phyloP scores from a whole-genome alignment of 2,888 invertebrate species.

The Heteromyza rotundicornis region DNA sequence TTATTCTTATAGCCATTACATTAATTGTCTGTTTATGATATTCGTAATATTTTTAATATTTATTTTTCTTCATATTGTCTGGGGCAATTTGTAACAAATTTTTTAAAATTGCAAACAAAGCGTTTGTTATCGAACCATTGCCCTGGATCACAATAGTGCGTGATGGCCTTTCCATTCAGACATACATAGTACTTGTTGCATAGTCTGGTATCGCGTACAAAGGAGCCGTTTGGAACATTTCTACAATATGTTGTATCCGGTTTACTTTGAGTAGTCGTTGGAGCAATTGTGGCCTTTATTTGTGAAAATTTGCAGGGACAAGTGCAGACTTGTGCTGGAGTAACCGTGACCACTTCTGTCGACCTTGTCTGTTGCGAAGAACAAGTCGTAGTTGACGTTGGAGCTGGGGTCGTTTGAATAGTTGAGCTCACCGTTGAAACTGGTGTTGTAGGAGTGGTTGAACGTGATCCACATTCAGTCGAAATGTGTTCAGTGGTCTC shows the following conservation, averaged over 20 bases:
- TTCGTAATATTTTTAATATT: too few species aligned
- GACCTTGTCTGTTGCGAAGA: too few species aligned
- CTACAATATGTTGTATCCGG: not conserved
- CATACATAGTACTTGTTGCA: conserved; percentile 10
- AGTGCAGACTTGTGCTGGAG: too few species aligned
- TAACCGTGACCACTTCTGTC: too few species aligned
- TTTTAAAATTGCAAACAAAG: conserved; percentile 1
- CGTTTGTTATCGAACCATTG: conserved; percentile 9
- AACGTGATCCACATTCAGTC: not conserved
- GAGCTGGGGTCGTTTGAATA: not conserved
- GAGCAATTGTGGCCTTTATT: not conserved
- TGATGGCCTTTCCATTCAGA: not conserved
- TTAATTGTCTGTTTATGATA: too few species aligned
- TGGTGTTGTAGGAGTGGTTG: too few species aligned
- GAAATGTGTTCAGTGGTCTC: not conserved
- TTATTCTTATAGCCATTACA: too few species aligned
- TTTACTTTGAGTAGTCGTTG: not conserved
- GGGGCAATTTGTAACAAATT: not conserved
- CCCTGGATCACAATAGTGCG: conserved; percentile 5
- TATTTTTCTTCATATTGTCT: not conserved
- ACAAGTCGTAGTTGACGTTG: too few species aligned
- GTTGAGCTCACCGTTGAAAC: too few species aligned
- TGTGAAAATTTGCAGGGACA: too few species aligned
- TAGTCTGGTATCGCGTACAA: not conserved
- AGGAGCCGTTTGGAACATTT: not conserved